Percentiles rank a stretch among this genome's conserved stretches.
Evolutionary conservation across 2,797 vertebrate species (phyloP).

Genomic region (Alauda arvensis): DNA sequence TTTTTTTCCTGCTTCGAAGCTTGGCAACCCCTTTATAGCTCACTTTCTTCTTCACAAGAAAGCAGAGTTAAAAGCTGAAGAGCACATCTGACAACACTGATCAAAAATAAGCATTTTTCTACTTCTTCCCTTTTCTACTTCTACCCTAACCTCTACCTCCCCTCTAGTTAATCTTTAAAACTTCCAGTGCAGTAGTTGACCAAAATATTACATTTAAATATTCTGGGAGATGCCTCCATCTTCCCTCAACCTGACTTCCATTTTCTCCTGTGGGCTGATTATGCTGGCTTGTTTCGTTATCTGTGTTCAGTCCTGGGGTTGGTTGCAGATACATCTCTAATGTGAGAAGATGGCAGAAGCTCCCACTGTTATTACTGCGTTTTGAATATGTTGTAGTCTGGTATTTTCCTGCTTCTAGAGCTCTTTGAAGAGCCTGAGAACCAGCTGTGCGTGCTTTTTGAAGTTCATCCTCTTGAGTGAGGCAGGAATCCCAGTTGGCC

Average conservation of each 20-base stretch:
- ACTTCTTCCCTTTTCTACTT: not conserved
- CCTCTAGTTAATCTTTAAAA: not conserved
- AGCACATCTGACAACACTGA: not conserved
- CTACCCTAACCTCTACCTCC: not conserved
- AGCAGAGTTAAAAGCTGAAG: not conserved
- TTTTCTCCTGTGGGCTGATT: not conserved
- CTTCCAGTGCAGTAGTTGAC: not conserved
- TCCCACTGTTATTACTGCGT: constrained; percentile 4
- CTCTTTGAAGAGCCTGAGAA: constrained; percentile 59
- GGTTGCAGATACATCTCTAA: constrained; percentile 21
- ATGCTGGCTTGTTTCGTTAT: not conserved
- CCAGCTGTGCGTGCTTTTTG: constrained; percentile 27
- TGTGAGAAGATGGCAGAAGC: constrained; percentile 41
- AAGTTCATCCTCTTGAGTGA: not conserved
- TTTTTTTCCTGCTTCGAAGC: not conserved
- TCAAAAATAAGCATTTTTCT: not conserved
- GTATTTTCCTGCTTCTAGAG: constrained; percentile 35
- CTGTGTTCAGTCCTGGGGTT: not conserved
- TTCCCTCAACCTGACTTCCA: not conserved
- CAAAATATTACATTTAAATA: not conserved
- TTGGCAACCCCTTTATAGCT: not conserved
- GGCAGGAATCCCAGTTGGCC: not conserved
- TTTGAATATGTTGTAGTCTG: constrained; percentile 47
- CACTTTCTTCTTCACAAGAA: not conserved
- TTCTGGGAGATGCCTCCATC: not conserved